Conservation (phyloP, 2,888 invertebrate genomes). For the Alloscopus bannaensis region DNA sequence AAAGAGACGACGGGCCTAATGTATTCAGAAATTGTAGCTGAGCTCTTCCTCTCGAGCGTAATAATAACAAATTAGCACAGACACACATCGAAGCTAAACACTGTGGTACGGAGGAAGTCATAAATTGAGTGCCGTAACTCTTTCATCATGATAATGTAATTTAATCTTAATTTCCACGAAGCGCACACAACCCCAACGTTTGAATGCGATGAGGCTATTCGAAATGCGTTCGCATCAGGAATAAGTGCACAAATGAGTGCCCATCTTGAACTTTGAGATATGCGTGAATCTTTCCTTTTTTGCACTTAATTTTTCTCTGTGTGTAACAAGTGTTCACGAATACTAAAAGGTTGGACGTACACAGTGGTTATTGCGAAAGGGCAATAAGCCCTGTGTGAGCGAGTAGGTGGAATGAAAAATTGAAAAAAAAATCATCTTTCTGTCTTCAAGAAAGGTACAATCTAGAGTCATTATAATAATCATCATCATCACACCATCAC, state of each 20-base stretch:
- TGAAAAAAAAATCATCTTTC: conserved; percentile 22
- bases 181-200: too few relatives aligned
- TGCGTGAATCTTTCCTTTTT: too few relatives aligned
- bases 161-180: conserved; percentile 47
- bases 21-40: conserved; percentile 18
- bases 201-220: too few relatives aligned
- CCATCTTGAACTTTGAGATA: too few relatives aligned
- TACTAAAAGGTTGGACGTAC: too few relatives aligned
- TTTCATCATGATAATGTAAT: conserved; percentile 60
- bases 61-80: conserved; percentile 53
- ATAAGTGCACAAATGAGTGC: too few relatives aligned
- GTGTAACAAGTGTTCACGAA: too few relatives aligned
- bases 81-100: conserved; percentile 18
- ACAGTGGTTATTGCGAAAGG: too few relatives aligned
- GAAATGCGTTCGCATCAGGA: too few relatives aligned
- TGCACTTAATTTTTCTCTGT: too few relatives aligned
- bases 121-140: conserved; percentile 52
- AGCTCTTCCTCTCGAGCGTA: conserved; percentile 17
- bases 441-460: conserved; percentile 17
- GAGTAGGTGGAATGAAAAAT: conserved; percentile 12
- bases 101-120: conserved; percentile 40
- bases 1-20: conserved; percentile 10
- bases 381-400: too few relatives aligned
- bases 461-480: conserved; percentile 45
- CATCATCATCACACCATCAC: conserved; percentile 36